phyloP scores from a whole-genome alignment of 1,140 invertebrate species.

The Leucophenga varia region DNA sequence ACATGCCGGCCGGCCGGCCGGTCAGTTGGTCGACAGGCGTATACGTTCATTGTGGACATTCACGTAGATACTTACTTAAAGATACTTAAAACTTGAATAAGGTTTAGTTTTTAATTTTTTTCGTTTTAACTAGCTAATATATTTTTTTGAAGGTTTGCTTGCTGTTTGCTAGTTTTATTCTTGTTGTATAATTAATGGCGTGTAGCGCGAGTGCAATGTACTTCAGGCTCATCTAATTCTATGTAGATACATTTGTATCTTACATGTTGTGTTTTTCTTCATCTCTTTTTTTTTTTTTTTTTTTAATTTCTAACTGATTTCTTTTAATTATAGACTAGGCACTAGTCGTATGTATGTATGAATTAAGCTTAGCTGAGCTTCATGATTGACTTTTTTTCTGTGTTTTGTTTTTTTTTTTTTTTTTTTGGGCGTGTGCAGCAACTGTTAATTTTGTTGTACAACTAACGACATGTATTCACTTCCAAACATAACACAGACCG shows the following conservation, averaged over 20 bases:
- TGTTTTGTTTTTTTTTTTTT: conserved; percentile 11
- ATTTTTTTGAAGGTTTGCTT: too few species aligned
- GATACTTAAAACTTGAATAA: too few species aligned
- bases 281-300: not conserved
- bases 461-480: too few species aligned
- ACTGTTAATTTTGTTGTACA: conserved; percentile 52
- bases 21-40: too few species aligned
- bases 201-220: conserved; percentile 51
- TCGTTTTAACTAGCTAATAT: too few species aligned
- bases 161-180: too few species aligned
- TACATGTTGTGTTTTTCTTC: not conserved
- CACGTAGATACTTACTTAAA: too few species aligned
- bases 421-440: conserved; percentile 30
- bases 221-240: conserved; percentile 20
- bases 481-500: too few species aligned
- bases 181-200: conserved; percentile 51
- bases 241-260: too few species aligned
- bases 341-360: conserved; percentile 14
- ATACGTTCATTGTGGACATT: too few species aligned
- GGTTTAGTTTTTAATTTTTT: too few species aligned
- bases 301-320: conserved; percentile 24
- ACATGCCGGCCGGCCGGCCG: too few species aligned
- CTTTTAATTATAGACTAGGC: conserved; percentile 22
- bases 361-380: conserved; percentile 7
- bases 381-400: conserved; percentile 32